Evolutionary conservation across 2,113 vertebrate species (phyloP).

Genomic region (Egretta garzetta): DNA sequence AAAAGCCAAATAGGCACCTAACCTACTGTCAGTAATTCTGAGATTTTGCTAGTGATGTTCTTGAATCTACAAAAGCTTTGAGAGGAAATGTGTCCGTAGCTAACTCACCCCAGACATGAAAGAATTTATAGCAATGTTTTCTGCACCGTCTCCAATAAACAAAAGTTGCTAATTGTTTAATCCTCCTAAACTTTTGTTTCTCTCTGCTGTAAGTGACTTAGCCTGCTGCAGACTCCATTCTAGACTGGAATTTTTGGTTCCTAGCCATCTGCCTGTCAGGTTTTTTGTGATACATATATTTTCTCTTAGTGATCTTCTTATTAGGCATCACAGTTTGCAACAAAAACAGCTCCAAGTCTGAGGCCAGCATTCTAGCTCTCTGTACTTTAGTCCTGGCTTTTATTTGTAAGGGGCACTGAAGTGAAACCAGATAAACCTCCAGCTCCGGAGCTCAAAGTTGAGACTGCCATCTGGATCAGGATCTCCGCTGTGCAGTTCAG

Average conservation of each 20-base stretch:
- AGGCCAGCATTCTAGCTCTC: not conserved
- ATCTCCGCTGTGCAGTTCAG: rapidly evolving
- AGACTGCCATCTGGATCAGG: not conserved
- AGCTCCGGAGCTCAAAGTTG: not conserved
- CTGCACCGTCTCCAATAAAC: not conserved
- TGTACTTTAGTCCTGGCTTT: not conserved
- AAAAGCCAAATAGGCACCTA: not conserved
- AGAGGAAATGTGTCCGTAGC: not conserved
- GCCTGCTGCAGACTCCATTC: not conserved
- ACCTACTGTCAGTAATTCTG: not conserved
- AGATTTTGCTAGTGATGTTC: not conserved
- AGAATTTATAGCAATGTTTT: not conserved
- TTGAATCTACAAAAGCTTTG: not conserved
- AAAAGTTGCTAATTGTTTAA: not conserved
- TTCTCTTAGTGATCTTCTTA: not conserved
- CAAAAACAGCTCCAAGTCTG: not conserved
- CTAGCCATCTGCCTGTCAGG: not conserved
- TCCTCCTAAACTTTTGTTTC: not conserved
- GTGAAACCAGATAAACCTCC: not conserved
- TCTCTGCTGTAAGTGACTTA: not conserved
- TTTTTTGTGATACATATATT: not conserved
- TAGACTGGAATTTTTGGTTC: not conserved
- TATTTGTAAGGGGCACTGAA: not conserved
- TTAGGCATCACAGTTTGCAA: not conserved
- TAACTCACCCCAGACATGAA: not conserved